phyloP scores from a whole-genome alignment of 2,113 vertebrate species.

The Apaloderma vittatum region DNA sequence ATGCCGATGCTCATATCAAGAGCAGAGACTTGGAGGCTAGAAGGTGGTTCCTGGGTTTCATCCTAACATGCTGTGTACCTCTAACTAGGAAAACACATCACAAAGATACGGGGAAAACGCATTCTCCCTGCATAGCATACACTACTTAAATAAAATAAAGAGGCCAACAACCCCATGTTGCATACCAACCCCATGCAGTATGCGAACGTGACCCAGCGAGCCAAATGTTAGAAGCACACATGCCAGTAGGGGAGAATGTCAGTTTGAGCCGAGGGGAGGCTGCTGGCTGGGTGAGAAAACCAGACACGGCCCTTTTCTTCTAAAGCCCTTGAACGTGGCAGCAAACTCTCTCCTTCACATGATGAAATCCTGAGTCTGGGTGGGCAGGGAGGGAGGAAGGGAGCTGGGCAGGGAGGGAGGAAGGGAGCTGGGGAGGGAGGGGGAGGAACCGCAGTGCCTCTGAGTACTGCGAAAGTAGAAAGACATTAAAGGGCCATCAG shows the following conservation, averaged over 20 bases:
- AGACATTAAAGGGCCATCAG: constrained; percentile 67
- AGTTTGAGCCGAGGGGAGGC: neutral
- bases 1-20: neutral
- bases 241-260: neutral
- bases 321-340: neutral
- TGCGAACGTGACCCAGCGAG: neutral
- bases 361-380: neutral
- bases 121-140: neutral
- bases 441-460: neutral
- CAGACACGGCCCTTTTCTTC: neutral
- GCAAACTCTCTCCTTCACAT: neutral
- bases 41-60: neutral
- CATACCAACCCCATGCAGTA: neutral
- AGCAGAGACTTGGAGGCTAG: neutral
- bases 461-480: constrained; percentile 4
- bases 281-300: neutral
- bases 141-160: constrained; percentile 31
- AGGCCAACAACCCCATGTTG: neutral
- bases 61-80: neutral
- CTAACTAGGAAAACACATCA: neutral
- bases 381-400: neutral
- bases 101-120: neutral
- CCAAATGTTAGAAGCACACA: neutral
- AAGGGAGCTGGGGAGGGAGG: neutral
- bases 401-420: neutral